These are phyloP conservation scores for Osmerus mordax DNA, from an alignment of 2,113 vertebrate species.

Conservation along the genomic window DNA sequence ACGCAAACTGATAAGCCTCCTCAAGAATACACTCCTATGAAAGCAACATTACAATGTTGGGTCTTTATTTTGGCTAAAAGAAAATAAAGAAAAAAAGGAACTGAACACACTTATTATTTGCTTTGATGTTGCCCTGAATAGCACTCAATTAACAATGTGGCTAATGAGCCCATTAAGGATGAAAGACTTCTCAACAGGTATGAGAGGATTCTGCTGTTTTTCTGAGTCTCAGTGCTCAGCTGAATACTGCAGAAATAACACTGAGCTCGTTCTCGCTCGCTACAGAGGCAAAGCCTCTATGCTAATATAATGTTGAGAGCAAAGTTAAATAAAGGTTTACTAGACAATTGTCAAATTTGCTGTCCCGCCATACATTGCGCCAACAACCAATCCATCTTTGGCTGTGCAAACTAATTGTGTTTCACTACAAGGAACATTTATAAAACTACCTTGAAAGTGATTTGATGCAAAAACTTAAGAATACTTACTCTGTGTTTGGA, in stretches of 20 bases:
- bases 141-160: slow-evolving; percentile 77
- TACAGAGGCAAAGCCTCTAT: slow-evolving; percentile 67
- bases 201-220: slow-evolving; percentile 69
- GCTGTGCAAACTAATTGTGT: slow-evolving; percentile 9
- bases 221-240: slow-evolving; percentile 62
- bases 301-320: slow-evolving; percentile 57
- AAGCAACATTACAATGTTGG: slow-evolving; percentile 54
- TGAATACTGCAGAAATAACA: slow-evolving; percentile 68
- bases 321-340: slow-evolving; percentile 63
- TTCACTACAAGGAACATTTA: background rate
- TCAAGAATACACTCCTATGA: slow-evolving; percentile 46
- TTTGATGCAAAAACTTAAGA: too few relatives aligned
- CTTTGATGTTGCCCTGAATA: slow-evolving; percentile 77
- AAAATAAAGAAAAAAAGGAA: slow-evolving; percentile 56
- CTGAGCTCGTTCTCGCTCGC: slow-evolving; percentile 59
- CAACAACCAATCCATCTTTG: slow-evolving; percentile 20
- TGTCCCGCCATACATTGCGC: slow-evolving; percentile 10
- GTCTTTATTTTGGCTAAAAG: slow-evolving; percentile 55
- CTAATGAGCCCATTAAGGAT: slow-evolving; percentile 80
- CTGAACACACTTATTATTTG: slow-evolving; percentile 72
- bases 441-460: too few relatives aligned
- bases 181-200: slow-evolving; percentile 82
- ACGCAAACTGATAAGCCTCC: slow-evolving; percentile 42
- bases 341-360: slow-evolving; percentile 28
- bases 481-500: too few relatives aligned